A percentile compares a stretch with the other conserved stretches of the same genome.
These are phyloP conservation scores for Drosophila setosimentum DNA, from an alignment of 2,888 invertebrate species.

Conservation along the genomic window DNA sequence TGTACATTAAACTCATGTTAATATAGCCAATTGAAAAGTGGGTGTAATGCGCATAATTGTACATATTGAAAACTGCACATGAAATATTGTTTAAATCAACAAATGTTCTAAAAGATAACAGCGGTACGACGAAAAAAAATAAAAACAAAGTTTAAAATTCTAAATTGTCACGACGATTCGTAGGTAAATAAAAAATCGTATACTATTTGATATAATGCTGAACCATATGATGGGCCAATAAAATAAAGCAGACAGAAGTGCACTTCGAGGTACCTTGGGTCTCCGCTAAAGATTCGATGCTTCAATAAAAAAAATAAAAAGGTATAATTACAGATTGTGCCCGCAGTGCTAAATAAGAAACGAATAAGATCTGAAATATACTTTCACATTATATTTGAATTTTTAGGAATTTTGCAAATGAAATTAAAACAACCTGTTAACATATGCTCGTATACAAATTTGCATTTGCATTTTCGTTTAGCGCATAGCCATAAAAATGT, in stretches of 20 bases:
- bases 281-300: not conserved
- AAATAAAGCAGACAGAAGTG: not conserved
- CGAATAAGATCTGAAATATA: not conserved
- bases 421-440: not conserved
- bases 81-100: constrained; percentile 17
- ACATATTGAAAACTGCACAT: constrained; percentile 12
- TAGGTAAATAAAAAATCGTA: constrained; percentile 14
- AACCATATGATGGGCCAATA: constrained; percentile 13
- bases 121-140: not conserved
- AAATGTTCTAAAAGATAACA: constrained; percentile 14
- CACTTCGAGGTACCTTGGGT: not conserved
- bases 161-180: constrained; percentile 19
- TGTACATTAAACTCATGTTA: not conserved
- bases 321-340: no score
- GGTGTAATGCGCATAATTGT: not conserved
- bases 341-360: no score
- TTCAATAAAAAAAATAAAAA: no score
- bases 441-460: not conserved
- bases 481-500: constrained; percentile 9
- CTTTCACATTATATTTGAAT: not conserved
- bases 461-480: not conserved
- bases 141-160: constrained; percentile 16
- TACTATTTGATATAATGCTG: constrained; percentile 6
- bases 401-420: not conserved
- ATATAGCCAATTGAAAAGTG: not conserved